Percentiles rank a stretch among this genome's conserved stretches.
phyloP scores from a whole-genome alignment of 2,888 invertebrate species.

The Coleophora deauratella region DNA sequence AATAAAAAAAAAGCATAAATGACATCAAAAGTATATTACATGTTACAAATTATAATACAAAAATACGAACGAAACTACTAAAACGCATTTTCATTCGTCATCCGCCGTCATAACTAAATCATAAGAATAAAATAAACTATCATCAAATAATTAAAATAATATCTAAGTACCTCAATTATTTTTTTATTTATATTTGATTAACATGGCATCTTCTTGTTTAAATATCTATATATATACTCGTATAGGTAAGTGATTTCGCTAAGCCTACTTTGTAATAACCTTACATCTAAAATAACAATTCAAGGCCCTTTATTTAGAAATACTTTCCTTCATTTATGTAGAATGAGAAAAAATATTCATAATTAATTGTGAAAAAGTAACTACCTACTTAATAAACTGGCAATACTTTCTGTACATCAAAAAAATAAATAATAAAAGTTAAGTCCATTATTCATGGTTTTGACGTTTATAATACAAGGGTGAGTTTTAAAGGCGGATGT shows the following conservation, averaged over 20 bases:
- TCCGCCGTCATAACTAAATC: constrained; percentile 12
- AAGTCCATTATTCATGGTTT: too few relatives aligned
- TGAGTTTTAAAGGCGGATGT: too few relatives aligned
- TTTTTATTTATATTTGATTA: constrained; percentile 28
- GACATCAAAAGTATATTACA: too few relatives aligned
- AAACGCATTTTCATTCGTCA: constrained; percentile 63
- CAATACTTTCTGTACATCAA: constrained; percentile 4
- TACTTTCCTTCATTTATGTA: constrained; percentile 13
- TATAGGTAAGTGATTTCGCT: too few relatives aligned
- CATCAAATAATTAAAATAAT: constrained; percentile 13
- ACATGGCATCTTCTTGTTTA: constrained; percentile 49
- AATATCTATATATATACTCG: too few relatives aligned
- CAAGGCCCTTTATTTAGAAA: constrained; percentile 48
- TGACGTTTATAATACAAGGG: too few relatives aligned
- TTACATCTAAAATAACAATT: constrained; percentile 37
- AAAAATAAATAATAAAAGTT: too few relatives aligned
- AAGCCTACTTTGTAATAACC: constrained; percentile 16
- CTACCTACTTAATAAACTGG: constrained; percentile 11
- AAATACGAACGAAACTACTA: constrained; percentile 59
- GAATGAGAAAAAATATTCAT: not conserved
- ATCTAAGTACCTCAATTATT: constrained; percentile 21
- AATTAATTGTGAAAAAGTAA: constrained; percentile 4
- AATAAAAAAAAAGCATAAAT: too few relatives aligned
- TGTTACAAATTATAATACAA: not conserved
- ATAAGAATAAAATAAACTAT: constrained; percentile 3